These are phyloP conservation scores for Natrix natrix DNA, from an alignment of 2,797 vertebrate species.

Conservation along the genomic window DNA sequence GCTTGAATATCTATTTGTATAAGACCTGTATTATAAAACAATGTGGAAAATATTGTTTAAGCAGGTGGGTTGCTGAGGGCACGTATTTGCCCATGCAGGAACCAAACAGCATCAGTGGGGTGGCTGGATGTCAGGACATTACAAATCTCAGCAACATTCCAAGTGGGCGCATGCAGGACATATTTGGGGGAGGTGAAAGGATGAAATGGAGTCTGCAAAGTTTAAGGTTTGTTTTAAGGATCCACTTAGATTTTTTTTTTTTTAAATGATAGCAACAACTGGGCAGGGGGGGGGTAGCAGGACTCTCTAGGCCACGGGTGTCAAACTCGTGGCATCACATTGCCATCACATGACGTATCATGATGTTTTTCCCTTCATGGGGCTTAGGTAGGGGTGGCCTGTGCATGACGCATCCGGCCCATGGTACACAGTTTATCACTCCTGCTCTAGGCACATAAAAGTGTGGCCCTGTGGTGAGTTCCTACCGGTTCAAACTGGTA, in stretches of 20 bases:
- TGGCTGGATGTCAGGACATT: neutral
- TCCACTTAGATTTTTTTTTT: neutral
- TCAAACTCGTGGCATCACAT: no score
- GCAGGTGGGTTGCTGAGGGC: neutral
- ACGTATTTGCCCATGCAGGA: neutral
- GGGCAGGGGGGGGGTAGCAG: no score
- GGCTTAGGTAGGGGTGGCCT: no score
- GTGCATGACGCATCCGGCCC: no score
- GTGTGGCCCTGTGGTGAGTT: neutral
- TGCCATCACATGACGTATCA: no score
- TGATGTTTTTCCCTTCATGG: no score
- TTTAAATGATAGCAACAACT: neutral
- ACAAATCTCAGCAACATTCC: neutral
- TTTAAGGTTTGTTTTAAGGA: neutral
- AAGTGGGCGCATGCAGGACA: neutral
- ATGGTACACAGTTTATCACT: no score
- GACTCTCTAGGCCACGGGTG: neutral
- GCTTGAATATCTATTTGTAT: neutral
- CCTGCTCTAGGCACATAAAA: neutral
- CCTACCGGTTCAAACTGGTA: no score
- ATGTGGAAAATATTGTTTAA: neutral
- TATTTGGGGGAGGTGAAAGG: neutral
- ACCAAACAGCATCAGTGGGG: neutral
- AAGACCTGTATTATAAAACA: neutral
- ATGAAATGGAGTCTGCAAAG: neutral